These are phyloP conservation scores for Pluvialis apricaria DNA, from an alignment of 2,113 vertebrate genomes.

Conservation along the genomic window DNA sequence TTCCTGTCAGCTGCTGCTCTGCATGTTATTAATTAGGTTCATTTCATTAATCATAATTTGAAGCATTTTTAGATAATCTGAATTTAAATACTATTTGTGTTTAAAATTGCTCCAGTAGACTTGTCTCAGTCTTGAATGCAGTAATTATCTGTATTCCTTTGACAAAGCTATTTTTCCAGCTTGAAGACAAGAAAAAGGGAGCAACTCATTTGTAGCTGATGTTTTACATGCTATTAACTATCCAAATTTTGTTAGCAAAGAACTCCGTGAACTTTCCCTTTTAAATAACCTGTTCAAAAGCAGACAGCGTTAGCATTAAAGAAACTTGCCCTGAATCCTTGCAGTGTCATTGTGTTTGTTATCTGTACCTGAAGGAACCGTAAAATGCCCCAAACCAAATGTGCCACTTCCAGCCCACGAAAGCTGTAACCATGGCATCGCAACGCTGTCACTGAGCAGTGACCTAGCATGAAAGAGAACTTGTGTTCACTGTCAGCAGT, in stretches of 20 bases:
- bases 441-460: not conserved
- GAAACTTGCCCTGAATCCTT: not conserved
- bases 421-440: not conserved
- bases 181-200: not conserved
- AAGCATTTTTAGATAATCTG: not conserved
- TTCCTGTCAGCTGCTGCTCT: not conserved
- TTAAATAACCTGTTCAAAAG: not conserved
- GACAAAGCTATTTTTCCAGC: not conserved
- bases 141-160: not conserved
- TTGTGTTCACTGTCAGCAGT: not conserved
- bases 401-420: not conserved
- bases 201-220: not conserved
- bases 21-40: not conserved
- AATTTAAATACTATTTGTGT: not conserved
- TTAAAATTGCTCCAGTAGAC: not conserved
- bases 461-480: not conserved
- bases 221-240: not conserved
- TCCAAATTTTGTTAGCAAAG: not conserved
- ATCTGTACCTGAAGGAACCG: not conserved
- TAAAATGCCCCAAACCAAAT: not conserved
- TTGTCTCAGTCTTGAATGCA: not conserved
- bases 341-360: not conserved
- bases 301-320: not conserved
- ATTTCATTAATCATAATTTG: not conserved
- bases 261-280: not conserved